phyloP scores from a whole-genome alignment of 1,140 invertebrate species.

The Zaprionus vittiger region DNA sequence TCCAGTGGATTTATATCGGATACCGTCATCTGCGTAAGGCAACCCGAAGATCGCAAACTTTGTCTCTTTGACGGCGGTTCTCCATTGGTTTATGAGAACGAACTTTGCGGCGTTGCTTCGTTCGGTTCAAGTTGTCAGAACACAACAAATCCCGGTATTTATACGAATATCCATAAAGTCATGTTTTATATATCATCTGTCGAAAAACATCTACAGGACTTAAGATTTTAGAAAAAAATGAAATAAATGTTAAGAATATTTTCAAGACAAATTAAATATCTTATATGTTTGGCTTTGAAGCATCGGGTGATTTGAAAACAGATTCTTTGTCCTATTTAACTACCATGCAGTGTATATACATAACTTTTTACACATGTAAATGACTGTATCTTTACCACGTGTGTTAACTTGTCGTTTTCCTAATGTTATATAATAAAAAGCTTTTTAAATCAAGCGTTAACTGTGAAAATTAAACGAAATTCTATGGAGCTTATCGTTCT shows the following conservation, averaged over 20 bases:
- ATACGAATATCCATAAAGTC: conserved; percentile 23
- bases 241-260: too few species aligned
- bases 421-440: not conserved
- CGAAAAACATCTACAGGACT: not conserved
- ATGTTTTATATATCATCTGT: not conserved
- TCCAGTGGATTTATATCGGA: not conserved
- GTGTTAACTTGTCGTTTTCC: too few species aligned
- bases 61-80: conserved; percentile 48
- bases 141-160: conserved; percentile 25
- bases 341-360: too few species aligned
- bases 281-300: too few species aligned
- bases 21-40: conserved; percentile 21
- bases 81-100: conserved; percentile 25
- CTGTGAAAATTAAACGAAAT: not conserved
- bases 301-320: too few species aligned
- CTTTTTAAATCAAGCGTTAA: not conserved
- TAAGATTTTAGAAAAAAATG: not conserved
- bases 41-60: not conserved
- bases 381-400: too few species aligned
- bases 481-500: not conserved
- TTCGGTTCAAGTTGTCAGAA: conserved; percentile 33
- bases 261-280: too few species aligned
- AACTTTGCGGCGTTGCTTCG: conserved; percentile 44
- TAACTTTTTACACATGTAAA: too few species aligned
- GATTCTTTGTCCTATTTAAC: too few species aligned